phyloP scores from a whole-genome alignment of 1,140 invertebrate species.

The Planococcus citri region DNA sequence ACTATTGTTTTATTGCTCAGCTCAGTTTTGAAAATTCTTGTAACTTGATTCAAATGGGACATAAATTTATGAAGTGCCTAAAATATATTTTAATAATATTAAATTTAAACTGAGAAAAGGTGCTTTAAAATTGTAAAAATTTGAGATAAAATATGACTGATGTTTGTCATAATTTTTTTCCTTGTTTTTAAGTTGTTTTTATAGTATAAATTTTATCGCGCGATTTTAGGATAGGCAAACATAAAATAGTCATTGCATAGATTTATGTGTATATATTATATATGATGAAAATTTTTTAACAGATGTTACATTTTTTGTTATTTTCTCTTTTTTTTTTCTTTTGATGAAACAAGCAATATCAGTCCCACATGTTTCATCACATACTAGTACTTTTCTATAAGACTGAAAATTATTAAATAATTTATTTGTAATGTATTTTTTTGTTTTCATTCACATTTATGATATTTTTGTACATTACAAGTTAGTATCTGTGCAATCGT shows the following conservation, averaged over 20 bases:
- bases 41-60: background rate
- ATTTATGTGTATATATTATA: background rate
- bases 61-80: background rate
- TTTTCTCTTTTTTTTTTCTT: background rate
- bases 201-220: background rate
- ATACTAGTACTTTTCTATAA: slow-evolving; percentile 16
- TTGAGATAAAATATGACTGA: background rate
- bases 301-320: background rate
- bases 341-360: background rate
- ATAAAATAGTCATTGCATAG: slow-evolving; percentile 6
- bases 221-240: background rate
- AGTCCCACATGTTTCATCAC: slow-evolving; percentile 8
- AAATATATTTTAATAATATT: background rate
- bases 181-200: background rate
- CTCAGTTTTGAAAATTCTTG: background rate
- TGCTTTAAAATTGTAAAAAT: background rate
- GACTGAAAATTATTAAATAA: slow-evolving; percentile 16
- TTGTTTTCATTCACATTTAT: slow-evolving; percentile 13
- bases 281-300: background rate
- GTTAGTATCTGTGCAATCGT: background rate
- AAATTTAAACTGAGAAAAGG: slow-evolving; percentile 2
- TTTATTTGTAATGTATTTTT: slow-evolving; percentile 11
- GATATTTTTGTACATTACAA: slow-evolving; percentile 15
- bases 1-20: too few relatives aligned
- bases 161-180: background rate